Evolutionary conservation across 2,797 vertebrate genomes (phyloP).

Genomic region (Melanotaenia pygmaea): DNA sequence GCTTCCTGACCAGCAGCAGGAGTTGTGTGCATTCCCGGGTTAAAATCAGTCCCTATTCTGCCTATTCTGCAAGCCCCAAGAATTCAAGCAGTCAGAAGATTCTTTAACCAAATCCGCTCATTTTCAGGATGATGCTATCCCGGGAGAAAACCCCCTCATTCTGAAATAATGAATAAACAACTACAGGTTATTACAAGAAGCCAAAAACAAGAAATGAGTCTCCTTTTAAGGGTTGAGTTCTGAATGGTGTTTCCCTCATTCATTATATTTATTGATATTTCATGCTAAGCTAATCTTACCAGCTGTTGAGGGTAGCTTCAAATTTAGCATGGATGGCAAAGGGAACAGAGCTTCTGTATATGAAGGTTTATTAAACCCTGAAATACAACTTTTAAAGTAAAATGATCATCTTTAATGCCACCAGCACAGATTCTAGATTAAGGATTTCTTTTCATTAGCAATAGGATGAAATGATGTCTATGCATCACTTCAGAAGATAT

Average conservation of each 20-base stretch:
- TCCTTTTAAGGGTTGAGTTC: neutral
- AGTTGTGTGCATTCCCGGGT: too few species aligned
- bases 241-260: neutral
- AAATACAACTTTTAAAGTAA: neutral
- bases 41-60: too few species aligned
- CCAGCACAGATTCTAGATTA: neutral
- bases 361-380: neutral
- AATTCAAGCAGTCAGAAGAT: too few species aligned
- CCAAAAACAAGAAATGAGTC: neutral
- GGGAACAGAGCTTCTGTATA: neutral
- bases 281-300: neutral
- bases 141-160: neutral
- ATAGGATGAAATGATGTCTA: neutral
- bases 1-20: too few species aligned
- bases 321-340: neutral
- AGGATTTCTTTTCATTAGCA: neutral
- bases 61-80: too few species aligned
- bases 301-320: neutral
- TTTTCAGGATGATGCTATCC: too few species aligned
- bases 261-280: neutral
- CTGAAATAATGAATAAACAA: neutral
- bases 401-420: neutral
- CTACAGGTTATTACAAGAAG: too few species aligned
- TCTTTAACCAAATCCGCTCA: too few species aligned
- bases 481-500: slow-evolving; percentile 3